Evolutionary conservation across 2,888 invertebrate genomes (phyloP).

Genomic region (Andrena trimmerana): DNA sequence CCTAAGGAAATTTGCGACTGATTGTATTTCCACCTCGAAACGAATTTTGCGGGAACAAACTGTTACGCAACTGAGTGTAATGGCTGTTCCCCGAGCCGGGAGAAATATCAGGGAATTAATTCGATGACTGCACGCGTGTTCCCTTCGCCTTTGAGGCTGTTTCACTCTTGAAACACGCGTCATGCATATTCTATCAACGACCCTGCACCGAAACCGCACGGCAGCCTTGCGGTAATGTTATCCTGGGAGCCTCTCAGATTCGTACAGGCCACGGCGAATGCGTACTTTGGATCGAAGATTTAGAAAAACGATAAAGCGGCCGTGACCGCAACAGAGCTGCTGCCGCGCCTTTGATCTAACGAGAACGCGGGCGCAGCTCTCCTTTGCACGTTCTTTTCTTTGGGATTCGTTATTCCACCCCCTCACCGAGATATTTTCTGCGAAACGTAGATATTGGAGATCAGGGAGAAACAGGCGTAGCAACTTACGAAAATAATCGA

Average conservation of each 20-base stretch:
- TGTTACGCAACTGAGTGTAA: neutral
- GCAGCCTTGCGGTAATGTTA: conserved; percentile 77
- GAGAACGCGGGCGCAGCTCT: conserved; percentile 2
- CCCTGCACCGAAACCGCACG: conserved; percentile 77
- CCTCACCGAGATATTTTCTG: neutral
- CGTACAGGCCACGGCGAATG: conserved; percentile 42
- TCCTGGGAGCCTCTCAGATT: conserved; percentile 66
- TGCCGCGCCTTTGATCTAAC: conserved; percentile 34
- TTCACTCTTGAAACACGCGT: conserved; percentile 76
- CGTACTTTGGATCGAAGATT: conserved; percentile 50
- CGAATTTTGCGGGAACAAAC: neutral
- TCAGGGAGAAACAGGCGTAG: no score
- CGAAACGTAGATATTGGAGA: neutral
- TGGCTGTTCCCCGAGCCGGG: neutral
- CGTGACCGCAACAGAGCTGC: conserved; percentile 54
- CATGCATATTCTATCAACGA: conserved; percentile 82
- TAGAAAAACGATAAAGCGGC: conserved; percentile 62
- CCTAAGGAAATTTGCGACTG: neutral
- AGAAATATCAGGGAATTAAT: conserved; percentile 4
- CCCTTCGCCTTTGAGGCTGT: conserved; percentile 56
- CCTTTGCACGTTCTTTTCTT: neutral
- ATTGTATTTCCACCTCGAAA: neutral
- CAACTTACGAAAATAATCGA: no score
- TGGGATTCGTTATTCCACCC: neutral
- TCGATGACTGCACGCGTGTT: conserved; percentile 16